Conservation (phyloP, 2,797 vertebrate genomes). For the Capromys pilorides region DNA sequence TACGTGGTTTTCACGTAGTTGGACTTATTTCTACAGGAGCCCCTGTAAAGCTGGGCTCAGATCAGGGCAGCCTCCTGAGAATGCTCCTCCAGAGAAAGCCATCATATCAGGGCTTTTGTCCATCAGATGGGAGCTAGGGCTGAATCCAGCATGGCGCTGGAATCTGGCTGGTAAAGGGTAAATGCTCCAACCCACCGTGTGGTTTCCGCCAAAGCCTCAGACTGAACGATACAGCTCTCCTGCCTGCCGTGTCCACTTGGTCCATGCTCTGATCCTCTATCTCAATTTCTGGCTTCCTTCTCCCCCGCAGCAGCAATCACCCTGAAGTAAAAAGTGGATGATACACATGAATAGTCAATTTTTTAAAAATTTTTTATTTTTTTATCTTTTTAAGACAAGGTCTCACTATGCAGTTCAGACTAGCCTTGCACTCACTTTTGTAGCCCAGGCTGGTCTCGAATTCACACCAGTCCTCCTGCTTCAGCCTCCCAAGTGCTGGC, state of each 20-base stretch:
- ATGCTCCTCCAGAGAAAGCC: neutral
- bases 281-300: neutral
- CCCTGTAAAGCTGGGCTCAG: neutral
- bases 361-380: too few species aligned
- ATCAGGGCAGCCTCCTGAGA: neutral
- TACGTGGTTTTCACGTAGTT: slow-evolving; percentile 43
- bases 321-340: slow-evolving; percentile 30
- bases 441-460: too few species aligned
- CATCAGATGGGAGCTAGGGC: neutral
- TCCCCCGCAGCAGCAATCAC: neutral
- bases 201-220: slow-evolving; percentile 41
- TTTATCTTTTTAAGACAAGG: too few species aligned
- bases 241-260: neutral
- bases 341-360: too few species aligned
- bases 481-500: too few species aligned
- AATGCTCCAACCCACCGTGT: neutral
- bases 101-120: neutral
- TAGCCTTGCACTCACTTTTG: too few species aligned
- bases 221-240: neutral
- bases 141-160: neutral
- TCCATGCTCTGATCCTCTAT: neutral
- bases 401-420: too few species aligned
- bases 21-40: neutral
- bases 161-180: neutral
- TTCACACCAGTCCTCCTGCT: too few species aligned